These are phyloP conservation scores for Tetrao urogallus DNA, from an alignment of 2,113 vertebrate species.

Conservation along the genomic window DNA sequence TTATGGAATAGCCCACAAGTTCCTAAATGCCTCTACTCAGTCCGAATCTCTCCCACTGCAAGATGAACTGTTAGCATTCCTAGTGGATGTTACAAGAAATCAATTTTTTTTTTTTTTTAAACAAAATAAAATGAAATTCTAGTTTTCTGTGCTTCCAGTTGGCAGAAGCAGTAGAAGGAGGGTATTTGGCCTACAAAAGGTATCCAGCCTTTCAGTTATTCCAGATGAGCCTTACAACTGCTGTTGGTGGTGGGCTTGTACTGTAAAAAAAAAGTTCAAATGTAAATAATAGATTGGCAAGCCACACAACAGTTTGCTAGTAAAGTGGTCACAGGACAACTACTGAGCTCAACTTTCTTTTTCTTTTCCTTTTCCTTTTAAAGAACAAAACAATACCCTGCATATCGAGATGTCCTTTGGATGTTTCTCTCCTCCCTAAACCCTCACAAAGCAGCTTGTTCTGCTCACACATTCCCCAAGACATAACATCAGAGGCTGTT, in stretches of 20 bases:
- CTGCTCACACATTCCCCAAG: constrained; percentile 47
- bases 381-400: constrained; percentile 42
- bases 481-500: background rate
- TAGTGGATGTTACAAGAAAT: constrained; percentile 90
- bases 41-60: constrained; percentile 88
- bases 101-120: constrained; percentile 75
- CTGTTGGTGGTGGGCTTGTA: constrained; percentile 98
- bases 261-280: constrained; percentile 81
- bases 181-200: constrained; percentile 81
- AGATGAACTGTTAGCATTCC: constrained; percentile 93
- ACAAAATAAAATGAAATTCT: constrained; percentile 85
- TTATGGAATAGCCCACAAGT: constrained; percentile 81
- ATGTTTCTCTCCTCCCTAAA: background rate
- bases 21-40: constrained; percentile 83
- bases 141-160: constrained; percentile 87
- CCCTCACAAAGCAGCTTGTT: constrained; percentile 22
- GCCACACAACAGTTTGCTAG: constrained; percentile 72
- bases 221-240: constrained; percentile 93
- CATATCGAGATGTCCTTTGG: constrained; percentile 50
- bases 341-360: constrained; percentile 39
- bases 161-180: constrained; percentile 83
- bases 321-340: constrained; percentile 71
- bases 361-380: rapidly evolving
- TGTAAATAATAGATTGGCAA: constrained; percentile 78
- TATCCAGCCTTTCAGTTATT: constrained; percentile 87